Base-by-base conservation (phyloP, 2,113 vertebrate genomes). In the Rhea americana region DNA sequence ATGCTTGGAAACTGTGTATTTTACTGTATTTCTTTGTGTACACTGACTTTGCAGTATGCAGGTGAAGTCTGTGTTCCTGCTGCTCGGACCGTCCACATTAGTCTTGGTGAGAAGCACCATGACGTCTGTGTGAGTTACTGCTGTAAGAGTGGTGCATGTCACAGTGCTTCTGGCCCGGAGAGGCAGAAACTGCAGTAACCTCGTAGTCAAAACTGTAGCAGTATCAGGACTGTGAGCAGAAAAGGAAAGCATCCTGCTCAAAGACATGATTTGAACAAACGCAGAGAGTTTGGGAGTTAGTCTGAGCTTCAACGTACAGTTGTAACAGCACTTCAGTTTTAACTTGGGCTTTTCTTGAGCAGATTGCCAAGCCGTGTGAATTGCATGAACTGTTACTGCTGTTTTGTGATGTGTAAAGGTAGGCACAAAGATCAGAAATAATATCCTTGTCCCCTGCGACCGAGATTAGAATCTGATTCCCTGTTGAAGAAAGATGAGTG, bases 351-450 rank as follows among this genome's bases (percentile, higher is more conserved):
- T 14, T 25, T 63, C 61, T 63, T 37, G 22, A 63, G 35, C 61
- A 39, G 71, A 61, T 80, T 61, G 35, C n/a, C 25, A 61, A 68
- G 37, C 68, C 43, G 5, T 8, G 30, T 75, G 62, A 93, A 88
- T 84, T 84, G 66, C 78, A 72, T 51, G 5, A 71, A 68, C 41
- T 47, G 43, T 68, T 90, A 48, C n/a, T 85, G 48, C 30, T 93
- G 25, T 39, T 94, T 91, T 72, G 61, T 18, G 22, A 62, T 58
- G 81, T 87, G 81, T 87, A 87, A 93, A 94, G 91, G 62, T 58
- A 71, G 73, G 10, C 43, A 43, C 59, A 78, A 75, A 62, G 72
- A 81, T 86, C 65, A 84, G 73, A 88, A n/a, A 78, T 74, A 56
- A 82, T 89, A 82, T 82, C 22, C 30, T 22, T 22, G 25, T 75